Evolutionary conservation across 2,888 invertebrate species (phyloP), one percentile per base, ranked within the genome.

Genomic region (Ennomos quercinarius): DNA sequence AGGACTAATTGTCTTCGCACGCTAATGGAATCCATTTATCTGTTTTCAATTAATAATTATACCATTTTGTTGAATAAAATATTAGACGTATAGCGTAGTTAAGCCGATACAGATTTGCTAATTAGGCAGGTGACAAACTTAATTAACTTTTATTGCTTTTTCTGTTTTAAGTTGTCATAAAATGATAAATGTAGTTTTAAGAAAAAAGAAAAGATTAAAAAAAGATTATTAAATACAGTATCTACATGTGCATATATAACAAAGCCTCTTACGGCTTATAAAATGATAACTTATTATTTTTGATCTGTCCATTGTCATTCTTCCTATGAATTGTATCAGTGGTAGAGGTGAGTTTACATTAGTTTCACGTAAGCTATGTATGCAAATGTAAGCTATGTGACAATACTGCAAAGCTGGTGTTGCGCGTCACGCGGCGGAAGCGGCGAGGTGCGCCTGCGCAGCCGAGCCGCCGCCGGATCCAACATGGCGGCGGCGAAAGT

Each of bases 401-500:
- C 84, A 85, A 81, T 83, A 86, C 78, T 83, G 82, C 79, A 76
- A 83, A 89, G 89, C 85, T 90, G 83, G 61, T 84, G 84, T 88
- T 87, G 88, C 89, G 77, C 85, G 84, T 89, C 89, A 91, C 89
- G 88, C 89, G 86, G 81, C 89, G 91, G 91, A 91, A 90, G 86
- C 76, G 76, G 79, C 77, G 86, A 84, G 87, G 86, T 87, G 90
- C 85, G 91, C 88, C 77, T 77, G 91, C 89, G 87, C 83, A 74
- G 56, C 71, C 73, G 80, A 27, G 6, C 61, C 84, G 84, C 76
- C 81, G 86, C 90, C 91, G 91, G 91, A 91, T 91, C 89, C 91
- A 91, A 88, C 74, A 91, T 91, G 91, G 91, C 92, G 78, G 80
- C 83, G 88, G 91, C 90, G 89, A 91, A 91, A 91, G 92, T 91